Conservation (phyloP, 2,797 vertebrate genomes). For the Gila robusta region DNA sequence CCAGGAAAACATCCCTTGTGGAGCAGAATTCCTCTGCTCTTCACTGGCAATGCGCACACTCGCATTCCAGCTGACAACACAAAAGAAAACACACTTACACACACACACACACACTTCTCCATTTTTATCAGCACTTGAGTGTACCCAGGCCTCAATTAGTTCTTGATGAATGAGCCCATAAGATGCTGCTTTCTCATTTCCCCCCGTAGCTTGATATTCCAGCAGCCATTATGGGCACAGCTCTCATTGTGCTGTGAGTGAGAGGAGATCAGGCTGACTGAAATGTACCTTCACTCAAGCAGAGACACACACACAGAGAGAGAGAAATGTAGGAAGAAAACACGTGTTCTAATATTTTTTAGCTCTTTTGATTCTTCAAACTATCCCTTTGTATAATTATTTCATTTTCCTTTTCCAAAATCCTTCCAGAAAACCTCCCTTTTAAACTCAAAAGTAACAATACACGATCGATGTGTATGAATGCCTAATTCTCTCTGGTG, state of each 20-base stretch:
- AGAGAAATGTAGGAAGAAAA: conserved; percentile 14
- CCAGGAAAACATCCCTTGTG: conserved; percentile 85
- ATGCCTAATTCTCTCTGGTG: conserved; percentile 9
- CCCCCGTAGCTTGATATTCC: conserved; percentile 90
- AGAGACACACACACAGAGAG: not conserved
- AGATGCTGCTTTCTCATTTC: conserved; percentile 95
- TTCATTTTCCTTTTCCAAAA: not conserved
- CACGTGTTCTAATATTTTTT: not conserved
- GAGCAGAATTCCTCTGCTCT: conserved; percentile 85
- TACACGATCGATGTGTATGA: conserved; percentile 6
- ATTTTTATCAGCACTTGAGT: conserved; percentile 94
- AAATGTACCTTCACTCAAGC: conserved; percentile 52
- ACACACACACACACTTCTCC: conserved; percentile 54
- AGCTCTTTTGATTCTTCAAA: not conserved
- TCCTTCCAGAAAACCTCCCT: not conserved
- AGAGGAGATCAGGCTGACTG: conserved; percentile 69
- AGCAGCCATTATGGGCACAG: conserved; percentile 92
- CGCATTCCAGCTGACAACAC: conserved; percentile 39
- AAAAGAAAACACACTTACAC: conserved; percentile 63
- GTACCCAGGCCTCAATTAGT: conserved; percentile 98
- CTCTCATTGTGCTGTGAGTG: conserved; percentile 90
- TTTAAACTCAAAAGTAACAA: conserved; percentile 1
- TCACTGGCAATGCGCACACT: conserved; percentile 72
- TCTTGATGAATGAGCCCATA: conserved; percentile 99
- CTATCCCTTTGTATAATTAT: not conserved